A percentile compares a stretch with the other conserved stretches of the same genome.
phyloP scores from a whole-genome alignment of 2,797 vertebrate species.

The Melanotaenia trifasciata region DNA sequence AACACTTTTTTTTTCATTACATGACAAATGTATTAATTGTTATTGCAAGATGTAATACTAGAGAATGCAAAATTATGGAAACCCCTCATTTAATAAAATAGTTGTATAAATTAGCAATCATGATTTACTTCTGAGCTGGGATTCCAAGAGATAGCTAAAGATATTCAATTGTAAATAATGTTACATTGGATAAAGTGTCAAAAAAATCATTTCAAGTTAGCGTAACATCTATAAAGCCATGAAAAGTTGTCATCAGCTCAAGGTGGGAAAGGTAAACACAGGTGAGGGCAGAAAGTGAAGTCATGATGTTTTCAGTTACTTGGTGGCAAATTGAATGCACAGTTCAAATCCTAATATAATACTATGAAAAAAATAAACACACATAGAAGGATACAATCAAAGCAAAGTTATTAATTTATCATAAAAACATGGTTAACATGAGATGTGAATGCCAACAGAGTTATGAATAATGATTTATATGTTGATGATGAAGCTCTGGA shows the following conservation, averaged over 20 bases:
- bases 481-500: slow-evolving; percentile 7
- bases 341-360: slow-evolving; percentile 16
- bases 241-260: slow-evolving; percentile 55
- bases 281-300: slow-evolving; percentile 41
- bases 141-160: not conserved
- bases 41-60: not conserved
- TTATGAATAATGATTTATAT: slow-evolving; percentile 43
- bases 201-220: not conserved
- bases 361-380: not conserved
- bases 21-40: not conserved
- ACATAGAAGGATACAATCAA: slow-evolving; percentile 1
- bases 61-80: not conserved
- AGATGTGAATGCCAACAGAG: slow-evolving; percentile 2
- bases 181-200: not conserved
- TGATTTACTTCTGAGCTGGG: not conserved
- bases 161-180: not conserved
- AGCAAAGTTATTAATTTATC: not conserved
- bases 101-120: not conserved
- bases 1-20: not conserved
- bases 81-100: not conserved
- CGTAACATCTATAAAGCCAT: not conserved
- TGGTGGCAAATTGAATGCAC: slow-evolving; percentile 8
- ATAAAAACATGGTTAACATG: slow-evolving; percentile 5
- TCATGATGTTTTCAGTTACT: slow-evolving; percentile 51
- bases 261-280: slow-evolving; percentile 62